These are phyloP conservation scores for Zygogramma bicolorata DNA, from an alignment of 2,888 invertebrate species.

Conservation along the genomic window DNA sequence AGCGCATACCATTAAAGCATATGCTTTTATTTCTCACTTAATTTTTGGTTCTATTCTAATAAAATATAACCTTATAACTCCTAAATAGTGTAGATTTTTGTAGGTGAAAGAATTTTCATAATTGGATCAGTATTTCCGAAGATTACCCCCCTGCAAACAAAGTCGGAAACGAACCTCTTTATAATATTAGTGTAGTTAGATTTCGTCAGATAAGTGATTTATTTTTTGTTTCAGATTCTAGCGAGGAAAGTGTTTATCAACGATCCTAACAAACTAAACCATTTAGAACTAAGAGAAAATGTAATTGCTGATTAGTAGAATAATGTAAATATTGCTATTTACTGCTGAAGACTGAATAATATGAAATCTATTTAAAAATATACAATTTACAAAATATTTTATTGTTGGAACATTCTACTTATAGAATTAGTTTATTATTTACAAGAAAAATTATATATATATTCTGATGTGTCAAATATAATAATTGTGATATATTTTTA, in stretches of 20 bases:
- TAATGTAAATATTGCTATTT: conserved; percentile 46
- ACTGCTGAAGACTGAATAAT: conserved; percentile 58
- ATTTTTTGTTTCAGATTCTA: conserved; percentile 72
- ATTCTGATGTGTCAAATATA: conserved; percentile 64
- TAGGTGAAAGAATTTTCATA: too few relatives aligned
- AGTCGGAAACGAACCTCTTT: too few relatives aligned
- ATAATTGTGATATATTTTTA: conserved; percentile 62
- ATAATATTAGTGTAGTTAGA: too few relatives aligned
- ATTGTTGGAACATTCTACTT: conserved; percentile 49
- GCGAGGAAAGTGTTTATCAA: conserved; percentile 86
- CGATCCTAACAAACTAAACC: conserved; percentile 81
- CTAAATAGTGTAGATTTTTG: too few relatives aligned
- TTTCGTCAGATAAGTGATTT: neutral
- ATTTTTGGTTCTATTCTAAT: too few relatives aligned
- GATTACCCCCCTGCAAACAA: too few relatives aligned
- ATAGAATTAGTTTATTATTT: conserved; percentile 43
- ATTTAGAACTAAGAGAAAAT: conserved; percentile 56
- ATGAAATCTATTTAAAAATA: conserved; percentile 56
- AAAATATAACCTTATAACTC: too few relatives aligned
- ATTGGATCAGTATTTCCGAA: too few relatives aligned
- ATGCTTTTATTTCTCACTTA: too few relatives aligned
- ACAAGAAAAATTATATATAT: conserved; percentile 36
- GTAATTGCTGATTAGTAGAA: conserved; percentile 56
- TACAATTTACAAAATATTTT: conserved; percentile 60
- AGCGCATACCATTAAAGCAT: too few relatives aligned